These are phyloP conservation scores for Podarcis siculus DNA, from an alignment of 2,797 vertebrate genomes.

Conservation along the genomic window DNA sequence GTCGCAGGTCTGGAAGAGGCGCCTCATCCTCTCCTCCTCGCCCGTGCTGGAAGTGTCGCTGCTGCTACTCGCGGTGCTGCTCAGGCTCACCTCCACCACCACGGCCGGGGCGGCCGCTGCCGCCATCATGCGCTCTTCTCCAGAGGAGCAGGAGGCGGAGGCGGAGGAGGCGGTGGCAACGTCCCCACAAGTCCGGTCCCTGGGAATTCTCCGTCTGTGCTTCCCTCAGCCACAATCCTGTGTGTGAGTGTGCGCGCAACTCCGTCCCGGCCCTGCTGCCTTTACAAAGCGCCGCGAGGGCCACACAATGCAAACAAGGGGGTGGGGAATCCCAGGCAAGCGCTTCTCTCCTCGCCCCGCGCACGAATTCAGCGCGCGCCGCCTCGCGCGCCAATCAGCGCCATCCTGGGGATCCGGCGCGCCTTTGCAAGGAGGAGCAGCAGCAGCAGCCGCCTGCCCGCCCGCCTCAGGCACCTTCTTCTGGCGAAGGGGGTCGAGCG, in stretches of 20 bases:
- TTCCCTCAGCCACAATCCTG: background rate
- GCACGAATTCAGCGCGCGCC: constrained; percentile 16
- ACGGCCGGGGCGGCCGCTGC: constrained; percentile 57
- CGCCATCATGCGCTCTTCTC: constrained; percentile 76
- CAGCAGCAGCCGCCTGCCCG: background rate
- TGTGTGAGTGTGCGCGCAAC: background rate
- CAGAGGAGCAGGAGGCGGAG: background rate
- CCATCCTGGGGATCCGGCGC: background rate
- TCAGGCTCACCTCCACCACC: constrained; percentile 68
- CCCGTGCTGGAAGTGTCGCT: constrained; percentile 82
- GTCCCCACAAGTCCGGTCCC: background rate
- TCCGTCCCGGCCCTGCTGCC: background rate
- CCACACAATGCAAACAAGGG: constrained; percentile 14
- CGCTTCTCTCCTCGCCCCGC: background rate
- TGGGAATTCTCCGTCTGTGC: background rate
- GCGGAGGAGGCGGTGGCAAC: background rate
- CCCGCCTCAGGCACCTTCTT: background rate
- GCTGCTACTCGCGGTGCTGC: constrained; percentile 74
- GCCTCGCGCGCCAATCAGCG: constrained; percentile 3
- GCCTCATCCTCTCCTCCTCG: constrained; percentile 82
- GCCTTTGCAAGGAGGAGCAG: background rate
- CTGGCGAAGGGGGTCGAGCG: background rate
- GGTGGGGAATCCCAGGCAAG: background rate
- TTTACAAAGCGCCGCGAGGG: background rate
- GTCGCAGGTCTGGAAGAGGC: constrained; percentile 85